phyloP scores from a whole-genome alignment of 2,113 vertebrate genomes.

The Nerophis ophidion region DNA sequence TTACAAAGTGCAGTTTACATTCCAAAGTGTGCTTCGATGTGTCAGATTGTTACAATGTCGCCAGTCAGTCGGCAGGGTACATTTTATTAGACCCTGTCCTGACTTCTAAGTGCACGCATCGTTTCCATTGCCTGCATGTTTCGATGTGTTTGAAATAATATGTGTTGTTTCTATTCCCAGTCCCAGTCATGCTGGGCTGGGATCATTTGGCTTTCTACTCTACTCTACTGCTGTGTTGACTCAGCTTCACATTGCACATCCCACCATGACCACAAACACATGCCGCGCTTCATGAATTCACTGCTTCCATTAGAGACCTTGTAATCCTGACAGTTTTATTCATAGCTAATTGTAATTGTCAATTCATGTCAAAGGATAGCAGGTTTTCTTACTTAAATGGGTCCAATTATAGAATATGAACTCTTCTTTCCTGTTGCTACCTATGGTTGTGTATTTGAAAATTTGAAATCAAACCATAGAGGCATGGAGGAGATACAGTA shows the following conservation, averaged over 20 bases:
- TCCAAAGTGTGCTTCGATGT: neutral
- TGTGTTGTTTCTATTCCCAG: slow-evolving; percentile 11
- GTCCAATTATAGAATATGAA: too few relatives aligned
- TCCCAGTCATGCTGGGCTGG: neutral
- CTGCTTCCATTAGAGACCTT: neutral
- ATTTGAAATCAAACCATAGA: too few relatives aligned
- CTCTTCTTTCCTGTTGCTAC: too few relatives aligned
- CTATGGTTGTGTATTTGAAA: too few relatives aligned
- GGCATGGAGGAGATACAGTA: too few relatives aligned
- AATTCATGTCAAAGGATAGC: neutral
- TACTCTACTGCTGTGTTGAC: slow-evolving; percentile 6
- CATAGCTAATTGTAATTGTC: neutral
- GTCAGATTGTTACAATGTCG: neutral
- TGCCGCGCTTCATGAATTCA: neutral
- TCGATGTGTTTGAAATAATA: slow-evolving; percentile 5
- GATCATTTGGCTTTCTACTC: slow-evolving; percentile 1
- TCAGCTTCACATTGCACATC: slow-evolving; percentile 3
- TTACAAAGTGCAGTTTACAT: neutral
- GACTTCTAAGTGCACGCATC: neutral
- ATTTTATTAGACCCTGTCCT: neutral
- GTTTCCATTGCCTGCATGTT: neutral
- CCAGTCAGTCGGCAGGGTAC: neutral
- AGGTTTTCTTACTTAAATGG: neutral
- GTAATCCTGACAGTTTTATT: neutral
- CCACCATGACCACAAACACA: slow-evolving; percentile 7